Base-by-base conservation (phyloP, 2,888 invertebrate genomes). In the Orthosia gracilis region DNA sequence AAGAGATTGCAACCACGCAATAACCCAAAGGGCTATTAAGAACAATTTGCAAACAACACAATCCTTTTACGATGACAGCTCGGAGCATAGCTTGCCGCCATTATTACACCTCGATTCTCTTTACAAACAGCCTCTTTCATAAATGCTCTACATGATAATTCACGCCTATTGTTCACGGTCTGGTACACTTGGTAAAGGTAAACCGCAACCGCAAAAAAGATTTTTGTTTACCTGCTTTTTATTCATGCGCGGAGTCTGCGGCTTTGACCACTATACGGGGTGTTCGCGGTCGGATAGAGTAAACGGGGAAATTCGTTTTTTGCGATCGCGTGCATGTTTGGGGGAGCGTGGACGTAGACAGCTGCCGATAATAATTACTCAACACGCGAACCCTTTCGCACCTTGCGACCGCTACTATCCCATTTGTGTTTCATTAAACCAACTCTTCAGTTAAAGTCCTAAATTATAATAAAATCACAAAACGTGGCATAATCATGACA, bases 151-250 rank as follows among this genome's bases (percentile, higher is more conserved):
- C 94, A 94, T 95, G 94, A 94, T 95, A 95, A 96, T 95, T 94
- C 94, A 92, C 90, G 90, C 90, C 92, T 93, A 95, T 96, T 94
- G 94, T 96, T 95, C 95, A 96, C 92, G 95, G 96, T 96, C 96
- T 96, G 94, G 93, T 94, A 91, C 92, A 93, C 94, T 87, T 89
- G 88, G 93, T 91, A 95, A 95, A 95, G 94, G 94, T 93, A 92
- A 94, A 94, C 95, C 96, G 94, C 94, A 92, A 94, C 94, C 95
- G 90, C 95, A 94, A 94, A 95, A 94, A 94, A 92, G 91, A 93
- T 94, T 95, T 95, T 94, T 95, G 94, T 95, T 95, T 94, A 92
- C 93, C 90, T 85, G 88, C 89, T 91, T 94, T 94, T 94, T 94
- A 92, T 95, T 92, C 91, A 92, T 91, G 90, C 89, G 88, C 90